phyloP scores from a whole-genome alignment of 2,113 vertebrate species.

The Microcebus jonahi region DNA sequence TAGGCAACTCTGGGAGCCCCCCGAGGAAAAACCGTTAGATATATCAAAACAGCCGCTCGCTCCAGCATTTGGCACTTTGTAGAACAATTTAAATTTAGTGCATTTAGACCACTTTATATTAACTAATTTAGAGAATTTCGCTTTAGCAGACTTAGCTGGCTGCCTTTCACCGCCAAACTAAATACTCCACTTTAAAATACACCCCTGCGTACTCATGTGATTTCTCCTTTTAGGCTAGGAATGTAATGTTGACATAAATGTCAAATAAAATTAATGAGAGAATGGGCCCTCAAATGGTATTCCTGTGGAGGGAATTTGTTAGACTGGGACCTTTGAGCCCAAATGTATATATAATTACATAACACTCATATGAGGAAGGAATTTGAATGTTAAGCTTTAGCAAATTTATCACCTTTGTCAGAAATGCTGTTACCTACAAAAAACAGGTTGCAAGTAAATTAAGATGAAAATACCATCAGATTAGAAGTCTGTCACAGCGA shows the following conservation, averaged over 20 bases:
- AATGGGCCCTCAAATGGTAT: slow-evolving; percentile 65
- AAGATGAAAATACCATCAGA: slow-evolving; percentile 72
- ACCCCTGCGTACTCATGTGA: slow-evolving; percentile 32
- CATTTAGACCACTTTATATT: slow-evolving; percentile 58
- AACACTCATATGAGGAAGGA: slow-evolving; percentile 57
- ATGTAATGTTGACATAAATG: slow-evolving; percentile 80
- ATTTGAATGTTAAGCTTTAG: slow-evolving; percentile 65
- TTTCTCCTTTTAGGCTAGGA: slow-evolving; percentile 76
- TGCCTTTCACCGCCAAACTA: slow-evolving; percentile 69
- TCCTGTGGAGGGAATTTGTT: slow-evolving; percentile 71
- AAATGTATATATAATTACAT: slow-evolving; percentile 74
- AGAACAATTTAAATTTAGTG: slow-evolving; percentile 65
- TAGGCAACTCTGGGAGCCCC: slow-evolving; percentile 27
- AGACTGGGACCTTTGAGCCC: slow-evolving; percentile 71
- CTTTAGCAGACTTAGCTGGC: slow-evolving; percentile 56
- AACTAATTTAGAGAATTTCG: slow-evolving; percentile 66
- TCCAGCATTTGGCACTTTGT: slow-evolving; percentile 38
- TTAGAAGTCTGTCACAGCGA: slow-evolving; percentile 46
- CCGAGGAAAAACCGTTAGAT: not conserved
- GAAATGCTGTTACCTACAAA: slow-evolving; percentile 66
- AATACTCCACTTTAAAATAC: slow-evolving; percentile 71
- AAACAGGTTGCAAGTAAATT: slow-evolving; percentile 67
- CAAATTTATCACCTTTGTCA: slow-evolving; percentile 74
- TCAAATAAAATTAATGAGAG: slow-evolving; percentile 81
- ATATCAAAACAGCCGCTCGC: slow-evolving; percentile 35